phyloP scores from a whole-genome alignment of 2,113 vertebrate species.

The Girardinichthys multiradiatus region DNA sequence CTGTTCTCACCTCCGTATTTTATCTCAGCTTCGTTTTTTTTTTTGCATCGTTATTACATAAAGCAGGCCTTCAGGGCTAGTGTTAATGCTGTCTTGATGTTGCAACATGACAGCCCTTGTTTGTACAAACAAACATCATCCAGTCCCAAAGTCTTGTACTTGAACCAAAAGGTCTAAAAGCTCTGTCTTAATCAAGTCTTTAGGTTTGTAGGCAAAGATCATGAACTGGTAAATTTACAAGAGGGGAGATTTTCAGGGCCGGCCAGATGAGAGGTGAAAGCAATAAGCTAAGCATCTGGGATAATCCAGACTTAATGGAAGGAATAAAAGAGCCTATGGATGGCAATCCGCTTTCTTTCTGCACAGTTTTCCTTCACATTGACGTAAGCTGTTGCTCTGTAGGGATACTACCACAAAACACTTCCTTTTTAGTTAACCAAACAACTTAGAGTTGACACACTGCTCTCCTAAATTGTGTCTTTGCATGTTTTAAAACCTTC shows the following conservation, averaged over 20 bases:
- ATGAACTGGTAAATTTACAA: conserved; percentile 69
- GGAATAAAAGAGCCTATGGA: conserved; percentile 63
- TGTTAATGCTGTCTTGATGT: conserved; percentile 58
- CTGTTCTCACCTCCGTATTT: not conserved
- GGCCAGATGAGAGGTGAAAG: conserved; percentile 56
- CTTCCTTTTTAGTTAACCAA: not conserved
- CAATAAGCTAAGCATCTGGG: conserved; percentile 64
- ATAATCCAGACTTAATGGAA: conserved; percentile 73
- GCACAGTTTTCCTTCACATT: conserved; percentile 61
- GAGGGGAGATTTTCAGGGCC: conserved; percentile 47
- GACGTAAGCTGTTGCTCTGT: conserved; percentile 44
- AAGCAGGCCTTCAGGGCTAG: conserved; percentile 38
- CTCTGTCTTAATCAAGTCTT: conserved; percentile 25
- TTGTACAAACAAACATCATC: conserved; percentile 41
- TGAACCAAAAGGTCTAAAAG: conserved; percentile 11
- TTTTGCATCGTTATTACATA: conserved; percentile 24
- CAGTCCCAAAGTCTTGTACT: conserved; percentile 6
- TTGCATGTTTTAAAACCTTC: no score
- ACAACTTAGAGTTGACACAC: no score
- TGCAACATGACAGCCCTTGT: conserved; percentile 39
- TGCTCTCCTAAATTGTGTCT: no score
- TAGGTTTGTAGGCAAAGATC: conserved; percentile 51
- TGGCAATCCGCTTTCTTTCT: conserved; percentile 65
- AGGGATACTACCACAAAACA: not conserved
- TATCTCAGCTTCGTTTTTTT: conserved; percentile 28